Conservation (phyloP, 2,797 vertebrate species). For the Pteronotus mesoamericanus region DNA sequence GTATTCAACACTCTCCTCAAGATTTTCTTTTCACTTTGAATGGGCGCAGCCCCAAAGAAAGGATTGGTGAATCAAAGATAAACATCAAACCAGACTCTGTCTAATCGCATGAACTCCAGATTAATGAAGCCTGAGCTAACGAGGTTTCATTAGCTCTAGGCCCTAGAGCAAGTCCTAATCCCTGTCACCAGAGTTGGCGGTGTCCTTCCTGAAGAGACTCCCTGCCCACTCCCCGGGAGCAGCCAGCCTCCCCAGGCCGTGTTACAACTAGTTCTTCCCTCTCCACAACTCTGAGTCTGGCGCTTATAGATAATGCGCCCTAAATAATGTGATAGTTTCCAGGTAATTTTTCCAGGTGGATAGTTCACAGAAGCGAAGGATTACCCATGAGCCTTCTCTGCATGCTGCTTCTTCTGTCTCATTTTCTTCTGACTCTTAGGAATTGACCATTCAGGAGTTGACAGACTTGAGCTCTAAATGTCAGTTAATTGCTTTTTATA, state of each 20-base stretch:
- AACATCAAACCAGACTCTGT: neutral
- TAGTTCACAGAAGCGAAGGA: slow-evolving; percentile 78
- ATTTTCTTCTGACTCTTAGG: slow-evolving; percentile 58
- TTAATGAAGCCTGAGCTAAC: slow-evolving; percentile 12
- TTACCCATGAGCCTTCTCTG: slow-evolving; percentile 73
- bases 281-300: slow-evolving; percentile 40
- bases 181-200: neutral
- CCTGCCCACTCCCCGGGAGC: neutral
- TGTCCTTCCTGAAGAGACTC: neutral
- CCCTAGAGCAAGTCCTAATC: neutral
- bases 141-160: neutral
- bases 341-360: slow-evolving; percentile 71
- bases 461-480: slow-evolving; percentile 56
- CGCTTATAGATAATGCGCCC: slow-evolving; percentile 17
- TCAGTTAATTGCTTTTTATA: neutral
- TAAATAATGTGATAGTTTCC: slow-evolving; percentile 14
- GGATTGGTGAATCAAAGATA: neutral
- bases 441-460: slow-evolving; percentile 79
- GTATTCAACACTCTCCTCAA: neutral
- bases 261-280: slow-evolving; percentile 45
- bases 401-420: slow-evolving; percentile 71
- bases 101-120: neutral
- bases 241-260: neutral
- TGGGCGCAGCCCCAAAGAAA: neutral
- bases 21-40: neutral